Conservation (phyloP, 2,888 invertebrate genomes). For the Zeuzera pyrina region DNA sequence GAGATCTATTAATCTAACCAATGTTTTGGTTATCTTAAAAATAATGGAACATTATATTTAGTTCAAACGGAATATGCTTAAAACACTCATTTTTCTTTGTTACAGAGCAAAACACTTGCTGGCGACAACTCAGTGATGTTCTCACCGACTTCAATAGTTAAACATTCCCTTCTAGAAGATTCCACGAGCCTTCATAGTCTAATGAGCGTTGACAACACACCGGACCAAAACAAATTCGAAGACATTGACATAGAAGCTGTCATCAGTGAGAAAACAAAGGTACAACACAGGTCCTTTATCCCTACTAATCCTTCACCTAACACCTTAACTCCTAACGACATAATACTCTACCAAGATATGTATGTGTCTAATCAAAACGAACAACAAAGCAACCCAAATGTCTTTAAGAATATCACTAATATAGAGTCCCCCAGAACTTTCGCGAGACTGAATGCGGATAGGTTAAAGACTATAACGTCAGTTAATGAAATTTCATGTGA, state of each 20-base stretch:
- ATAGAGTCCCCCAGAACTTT: slow-evolving; percentile 52
- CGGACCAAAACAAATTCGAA: slow-evolving; percentile 44
- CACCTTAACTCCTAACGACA: slow-evolving; percentile 22
- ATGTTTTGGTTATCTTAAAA: too few relatives aligned
- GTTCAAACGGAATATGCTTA: not conserved
- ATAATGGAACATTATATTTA: not conserved
- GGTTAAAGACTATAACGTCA: slow-evolving; percentile 47
- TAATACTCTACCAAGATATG: slow-evolving; percentile 25
- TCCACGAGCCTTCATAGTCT: slow-evolving; percentile 75
- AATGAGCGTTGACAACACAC: slow-evolving; percentile 54
- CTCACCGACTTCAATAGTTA: slow-evolving; percentile 90
- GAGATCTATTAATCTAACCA: too few relatives aligned
- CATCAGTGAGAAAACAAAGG: slow-evolving; percentile 60
- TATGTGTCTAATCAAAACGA: slow-evolving; percentile 13
- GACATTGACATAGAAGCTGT: slow-evolving; percentile 50
- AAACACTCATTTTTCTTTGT: slow-evolving; percentile 34
- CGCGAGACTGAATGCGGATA: slow-evolving; percentile 57
- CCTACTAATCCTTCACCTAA: slow-evolving; percentile 61
- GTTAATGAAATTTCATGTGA: slow-evolving; percentile 46
- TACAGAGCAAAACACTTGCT: slow-evolving; percentile 88
- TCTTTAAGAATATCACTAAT: slow-evolving; percentile 54
- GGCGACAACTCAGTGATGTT: slow-evolving; percentile 85
- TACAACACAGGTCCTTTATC: slow-evolving; percentile 67
- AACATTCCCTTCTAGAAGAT: slow-evolving; percentile 82
- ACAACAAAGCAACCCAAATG: slow-evolving; percentile 19